Conservation (phyloP, 2,888 invertebrate genomes). For the Nephrotoma guestfalica region DNA sequence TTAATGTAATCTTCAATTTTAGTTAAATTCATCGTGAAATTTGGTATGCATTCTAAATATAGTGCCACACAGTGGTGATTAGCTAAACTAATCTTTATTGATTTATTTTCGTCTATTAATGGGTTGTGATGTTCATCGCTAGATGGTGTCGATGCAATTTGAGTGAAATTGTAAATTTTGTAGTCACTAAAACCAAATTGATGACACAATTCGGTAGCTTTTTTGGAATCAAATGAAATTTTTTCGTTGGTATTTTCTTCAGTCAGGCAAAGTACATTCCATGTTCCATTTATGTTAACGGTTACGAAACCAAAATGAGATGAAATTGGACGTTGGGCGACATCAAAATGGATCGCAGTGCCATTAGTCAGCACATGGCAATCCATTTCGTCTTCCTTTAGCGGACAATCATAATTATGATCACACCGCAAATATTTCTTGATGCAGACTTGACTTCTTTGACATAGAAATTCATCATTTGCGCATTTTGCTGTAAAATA, state of each 20-base stretch:
- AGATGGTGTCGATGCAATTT: conserved; percentile 8
- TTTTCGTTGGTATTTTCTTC: conserved; percentile 26
- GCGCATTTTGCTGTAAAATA: conserved; percentile 38
- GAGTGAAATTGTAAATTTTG: conserved; percentile 21
- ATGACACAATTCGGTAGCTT: conserved; percentile 44
- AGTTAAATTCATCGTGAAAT: background rate
- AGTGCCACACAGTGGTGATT: background rate
- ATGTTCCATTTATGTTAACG: conserved; percentile 42
- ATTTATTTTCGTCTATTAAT: background rate
- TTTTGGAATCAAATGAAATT: conserved; percentile 19
- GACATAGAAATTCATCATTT: conserved; percentile 45
- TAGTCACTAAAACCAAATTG: conserved; percentile 46
- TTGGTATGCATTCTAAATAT: background rate
- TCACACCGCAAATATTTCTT: conserved; percentile 47
- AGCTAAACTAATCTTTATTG: background rate
- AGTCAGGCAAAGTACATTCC: conserved; percentile 45
- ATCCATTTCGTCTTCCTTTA: conserved; percentile 62
- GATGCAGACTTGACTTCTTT: conserved; percentile 47
- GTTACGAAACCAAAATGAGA: conserved; percentile 47
- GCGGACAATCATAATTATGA: conserved; percentile 44
- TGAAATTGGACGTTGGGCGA: conserved; percentile 43
- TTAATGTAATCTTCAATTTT: background rate
- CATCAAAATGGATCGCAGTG: conserved; percentile 39
- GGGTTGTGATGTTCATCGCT: background rate
- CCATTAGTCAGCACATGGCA: conserved; percentile 65